These are phyloP conservation scores for Cliona cf. orientalis DNA, from an alignment of 37 sponge, comb jelly and placozoan genomes.

Conservation along the genomic window DNA sequence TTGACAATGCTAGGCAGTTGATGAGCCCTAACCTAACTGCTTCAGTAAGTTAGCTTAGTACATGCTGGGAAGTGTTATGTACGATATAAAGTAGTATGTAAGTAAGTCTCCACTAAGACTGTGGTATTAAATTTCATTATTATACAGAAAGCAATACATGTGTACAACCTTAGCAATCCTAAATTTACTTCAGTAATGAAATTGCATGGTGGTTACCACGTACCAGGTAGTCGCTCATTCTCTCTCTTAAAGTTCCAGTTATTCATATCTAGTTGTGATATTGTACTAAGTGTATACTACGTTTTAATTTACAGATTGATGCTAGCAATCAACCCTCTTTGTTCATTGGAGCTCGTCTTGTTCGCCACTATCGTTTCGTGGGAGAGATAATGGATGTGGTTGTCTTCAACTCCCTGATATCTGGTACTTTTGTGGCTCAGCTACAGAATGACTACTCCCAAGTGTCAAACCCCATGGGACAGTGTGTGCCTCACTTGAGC, in stretches of 20 bases:
- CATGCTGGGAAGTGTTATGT: too few relatives aligned
- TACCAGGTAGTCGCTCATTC: too few relatives aligned
- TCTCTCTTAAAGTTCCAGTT: too few relatives aligned
- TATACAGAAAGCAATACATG: too few relatives aligned
- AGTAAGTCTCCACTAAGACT: too few relatives aligned
- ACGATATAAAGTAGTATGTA: too few relatives aligned
- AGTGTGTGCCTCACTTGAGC: constrained; percentile 33
- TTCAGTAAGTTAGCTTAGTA: constrained; percentile 38
- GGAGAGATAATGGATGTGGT: constrained; percentile 52
- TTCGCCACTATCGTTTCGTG: constrained; percentile 49
- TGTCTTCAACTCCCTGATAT: constrained; percentile 42
- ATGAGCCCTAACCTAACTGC: constrained; percentile 12
- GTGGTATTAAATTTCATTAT: too few relatives aligned
- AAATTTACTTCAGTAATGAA: too few relatives aligned
- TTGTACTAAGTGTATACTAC: not conserved
- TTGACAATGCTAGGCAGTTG: not conserved
- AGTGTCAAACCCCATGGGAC: constrained; percentile 23
- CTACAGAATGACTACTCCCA: constrained; percentile 19
- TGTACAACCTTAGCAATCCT: too few relatives aligned
- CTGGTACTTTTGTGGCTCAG: not conserved
- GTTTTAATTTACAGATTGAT: constrained; percentile 11
- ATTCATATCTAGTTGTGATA: not conserved
- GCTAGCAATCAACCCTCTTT: constrained; percentile 26
- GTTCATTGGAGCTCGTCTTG: constrained; percentile 64
- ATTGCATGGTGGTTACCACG: too few relatives aligned